Evolutionary conservation across 2,113 vertebrate species (phyloP).

Genomic region (Typhlomys cinereus): DNA sequence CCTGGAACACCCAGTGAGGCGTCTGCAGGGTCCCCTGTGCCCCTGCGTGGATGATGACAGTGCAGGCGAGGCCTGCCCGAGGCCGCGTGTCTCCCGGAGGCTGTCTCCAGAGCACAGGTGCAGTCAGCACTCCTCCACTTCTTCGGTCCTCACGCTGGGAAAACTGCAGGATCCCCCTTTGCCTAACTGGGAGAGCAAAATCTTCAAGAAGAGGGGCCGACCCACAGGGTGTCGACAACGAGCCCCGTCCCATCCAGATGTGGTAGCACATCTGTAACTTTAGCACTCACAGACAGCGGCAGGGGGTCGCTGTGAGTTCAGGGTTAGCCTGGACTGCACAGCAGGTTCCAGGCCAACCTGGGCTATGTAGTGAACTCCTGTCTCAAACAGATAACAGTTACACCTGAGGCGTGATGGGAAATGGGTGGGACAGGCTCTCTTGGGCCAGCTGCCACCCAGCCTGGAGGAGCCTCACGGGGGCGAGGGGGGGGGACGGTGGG

Average conservation of each 20-base stretch:
- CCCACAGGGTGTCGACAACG: fast-evolving
- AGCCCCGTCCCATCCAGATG: not conserved
- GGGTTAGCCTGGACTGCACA: not conserved
- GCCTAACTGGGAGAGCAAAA: not conserved
- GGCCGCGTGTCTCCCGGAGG: not conserved
- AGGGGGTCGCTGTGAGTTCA: not conserved
- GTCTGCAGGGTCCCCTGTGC: not conserved
- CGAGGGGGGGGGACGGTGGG: not conserved
- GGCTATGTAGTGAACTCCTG: not conserved
- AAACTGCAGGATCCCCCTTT: not conserved
- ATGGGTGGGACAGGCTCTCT: not conserved
- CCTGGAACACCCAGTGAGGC: not conserved
- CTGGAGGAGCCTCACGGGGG: not conserved
- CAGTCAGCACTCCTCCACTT: fast-evolving
- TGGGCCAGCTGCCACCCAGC: not conserved
- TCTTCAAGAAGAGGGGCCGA: not conserved
- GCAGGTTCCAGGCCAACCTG: not conserved
- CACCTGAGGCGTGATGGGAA: not conserved
- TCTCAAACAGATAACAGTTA: not conserved
- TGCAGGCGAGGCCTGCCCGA: not conserved
- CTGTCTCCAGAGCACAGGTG: too few species aligned
- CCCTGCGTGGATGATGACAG: not conserved
- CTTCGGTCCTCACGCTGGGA: not conserved
- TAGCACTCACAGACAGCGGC: not conserved
- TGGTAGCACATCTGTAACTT: not conserved